Conservation (phyloP, 2,113 vertebrate species). For the Irena cyanogastra region DNA sequence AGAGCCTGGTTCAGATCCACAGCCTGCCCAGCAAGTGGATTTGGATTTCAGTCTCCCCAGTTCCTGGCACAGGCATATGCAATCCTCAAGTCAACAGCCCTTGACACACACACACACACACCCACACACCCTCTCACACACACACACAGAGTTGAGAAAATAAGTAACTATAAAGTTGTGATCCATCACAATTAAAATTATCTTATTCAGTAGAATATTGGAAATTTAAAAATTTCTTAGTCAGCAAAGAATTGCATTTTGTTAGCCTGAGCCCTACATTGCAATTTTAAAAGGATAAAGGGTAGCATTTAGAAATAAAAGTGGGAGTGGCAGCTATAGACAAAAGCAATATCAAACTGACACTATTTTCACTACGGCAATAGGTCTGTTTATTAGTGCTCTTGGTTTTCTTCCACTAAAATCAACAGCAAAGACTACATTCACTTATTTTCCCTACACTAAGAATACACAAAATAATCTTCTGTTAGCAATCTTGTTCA, state of each 20-base stretch:
- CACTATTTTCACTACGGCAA: not conserved
- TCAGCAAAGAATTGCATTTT: not conserved
- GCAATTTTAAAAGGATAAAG: not conserved
- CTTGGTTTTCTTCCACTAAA: not conserved
- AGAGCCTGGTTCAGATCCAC: not conserved
- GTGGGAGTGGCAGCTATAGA: not conserved
- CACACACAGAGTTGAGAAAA: not conserved
- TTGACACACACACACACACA: not conserved
- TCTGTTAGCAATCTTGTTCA: not conserved
- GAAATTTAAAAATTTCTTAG: not conserved
- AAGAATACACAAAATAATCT: not conserved
- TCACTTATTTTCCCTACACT: not conserved
- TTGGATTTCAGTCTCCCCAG: not conserved
- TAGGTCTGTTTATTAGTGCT: not conserved
- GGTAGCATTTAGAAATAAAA: not conserved
- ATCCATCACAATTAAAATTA: not conserved
- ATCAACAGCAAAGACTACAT: not conserved
- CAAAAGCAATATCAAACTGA: not conserved
- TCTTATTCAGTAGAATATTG: not conserved
- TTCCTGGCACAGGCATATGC: not conserved
- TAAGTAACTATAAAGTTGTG: not conserved
- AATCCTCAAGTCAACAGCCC: not conserved
- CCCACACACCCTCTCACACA: not conserved
- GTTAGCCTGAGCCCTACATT: not conserved
- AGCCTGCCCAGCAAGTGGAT: not conserved